Evolutionary conservation across 1,140 invertebrate species (phyloP), one percentile per base, ranked within the genome.

Genomic region (Drosophila ananassae): DNA sequence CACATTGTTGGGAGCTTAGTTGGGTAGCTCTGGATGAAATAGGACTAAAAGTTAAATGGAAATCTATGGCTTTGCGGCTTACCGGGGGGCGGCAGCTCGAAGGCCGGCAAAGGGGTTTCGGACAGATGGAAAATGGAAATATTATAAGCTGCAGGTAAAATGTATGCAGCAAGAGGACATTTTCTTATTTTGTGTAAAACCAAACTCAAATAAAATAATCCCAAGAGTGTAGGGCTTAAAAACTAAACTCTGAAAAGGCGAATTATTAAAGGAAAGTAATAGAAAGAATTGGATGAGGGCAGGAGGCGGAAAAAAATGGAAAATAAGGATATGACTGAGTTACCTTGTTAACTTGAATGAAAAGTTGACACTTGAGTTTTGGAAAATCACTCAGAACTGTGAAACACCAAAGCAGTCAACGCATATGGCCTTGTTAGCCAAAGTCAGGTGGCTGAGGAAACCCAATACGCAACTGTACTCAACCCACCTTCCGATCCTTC

Each of bases 41-140:
- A 66, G 68, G 73, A 81, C 81, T 84, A 81, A 77, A 80, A 81
- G 73, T 80, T 84, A 85, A 84, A 84, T 84, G 81, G 73, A 84
- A 84, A 85, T 84, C 81, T 84, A 84, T 84, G 77, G 82, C 82
- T 87, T 84, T 84, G 73, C 55, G 82, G 80, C 82, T 77, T 85
- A 81, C 21, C 25, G 5, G 32, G 9, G 4, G 48, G 10, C 30
- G 3, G 2, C 25, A 6, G 3, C 25, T 28, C 25, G n/a, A 22
- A 9, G 24, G 13, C 50, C 28, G 32, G 17, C 21, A 47, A 67
- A 56, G 64, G 67, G 67, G 50, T 67, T 58, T 57, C 17, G 51
- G 50, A 50, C 10, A 32, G 54, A 57, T 62, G 52, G 25, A 62
- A 69, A 69, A 69, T 48, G 67, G 67, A 69, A 71, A 71, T 71